Conservation (phyloP, 2,888 invertebrate species). For the Drosophila melanosoma region DNA sequence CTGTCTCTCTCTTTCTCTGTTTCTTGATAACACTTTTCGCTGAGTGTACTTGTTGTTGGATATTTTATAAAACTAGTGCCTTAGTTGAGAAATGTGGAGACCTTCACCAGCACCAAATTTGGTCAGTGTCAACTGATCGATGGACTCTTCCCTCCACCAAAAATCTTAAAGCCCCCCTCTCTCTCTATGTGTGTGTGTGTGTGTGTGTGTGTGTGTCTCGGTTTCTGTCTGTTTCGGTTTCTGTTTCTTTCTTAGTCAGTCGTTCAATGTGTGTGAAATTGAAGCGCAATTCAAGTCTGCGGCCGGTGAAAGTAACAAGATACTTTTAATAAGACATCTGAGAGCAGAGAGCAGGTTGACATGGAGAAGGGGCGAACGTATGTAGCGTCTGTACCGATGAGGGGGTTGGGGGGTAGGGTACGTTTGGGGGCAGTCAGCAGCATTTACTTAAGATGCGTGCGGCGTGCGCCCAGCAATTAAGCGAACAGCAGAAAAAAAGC, state of each 20-base stretch:
- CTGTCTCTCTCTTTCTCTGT: background rate
- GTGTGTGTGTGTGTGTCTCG: conserved; percentile 1
- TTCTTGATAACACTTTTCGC: background rate
- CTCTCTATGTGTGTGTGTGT: background rate
- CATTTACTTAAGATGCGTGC: conserved; percentile 70
- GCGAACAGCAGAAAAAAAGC: conserved; percentile 2
- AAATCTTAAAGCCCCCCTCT: background rate
- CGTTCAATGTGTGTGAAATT: conserved; percentile 68
- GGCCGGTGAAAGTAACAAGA: conserved; percentile 78
- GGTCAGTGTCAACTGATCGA: conserved; percentile 55
- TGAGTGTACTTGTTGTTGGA: conserved; percentile 11
- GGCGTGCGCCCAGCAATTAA: conserved; percentile 64
- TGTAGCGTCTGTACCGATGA: background rate
- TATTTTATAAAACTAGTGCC: conserved; percentile 10
- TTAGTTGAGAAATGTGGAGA: conserved; percentile 20
- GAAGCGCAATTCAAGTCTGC: conserved; percentile 78
- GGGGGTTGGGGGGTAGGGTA: fast-evolving
- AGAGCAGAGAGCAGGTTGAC: conserved; percentile 26
- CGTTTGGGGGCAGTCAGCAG: background rate
- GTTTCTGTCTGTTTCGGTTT: background rate
- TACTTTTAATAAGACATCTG: conserved; percentile 82
- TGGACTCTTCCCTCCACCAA: background rate
- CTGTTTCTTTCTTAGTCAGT: conserved; percentile 8
- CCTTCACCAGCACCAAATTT: conserved; percentile 61
- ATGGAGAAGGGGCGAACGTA: background rate